Percentiles rank a stretch among this genome's conserved stretches.
These are phyloP conservation scores for Sus scrofa DNA, from an alignment of 2,113 vertebrate species.

Conservation along the genomic window T2T-Sscrofa CM000812.6:154091001-154091500, in stretches of 20 bases:
- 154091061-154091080: not conserved
- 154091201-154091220: conserved; percentile 21
- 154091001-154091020: not conserved
- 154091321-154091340: too few species aligned
- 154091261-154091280: not conserved
- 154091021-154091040: not conserved
- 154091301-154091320: too few species aligned
- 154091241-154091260: not conserved
- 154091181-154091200: not conserved
- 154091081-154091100: not conserved
- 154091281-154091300: not conserved
- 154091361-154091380: too few species aligned
- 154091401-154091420: too few species aligned
- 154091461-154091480: not conserved
- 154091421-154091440: too few species aligned
- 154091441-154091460: too few species aligned
- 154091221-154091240: conserved; percentile 12
- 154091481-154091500: not conserved
- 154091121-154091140: too few species aligned
- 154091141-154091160: not conserved
- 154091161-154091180: conserved; percentile 20
- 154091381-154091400: too few species aligned
- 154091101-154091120: not conserved
- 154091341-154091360: too few species aligned
- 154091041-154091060: not conserved